Percentiles rank a stretch among this genome's conserved stretches.
phyloP scores from a whole-genome alignment of 2,888 invertebrate species.

The Cephonodes hylas region DNA sequence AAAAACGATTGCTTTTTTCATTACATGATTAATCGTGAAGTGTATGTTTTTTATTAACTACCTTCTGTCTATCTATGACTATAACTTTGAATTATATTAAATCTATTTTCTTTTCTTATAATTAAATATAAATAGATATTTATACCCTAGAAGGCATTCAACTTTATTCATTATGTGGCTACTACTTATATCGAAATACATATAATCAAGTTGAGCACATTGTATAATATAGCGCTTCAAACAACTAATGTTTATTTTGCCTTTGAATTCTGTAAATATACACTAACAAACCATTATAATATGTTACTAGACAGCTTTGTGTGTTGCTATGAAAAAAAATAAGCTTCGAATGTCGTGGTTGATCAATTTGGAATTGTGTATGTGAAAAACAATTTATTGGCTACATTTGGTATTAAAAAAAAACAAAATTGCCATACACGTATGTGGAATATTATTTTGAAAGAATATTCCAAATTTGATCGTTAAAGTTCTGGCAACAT shows the following conservation, averaged over 20 bases:
- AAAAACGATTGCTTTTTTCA: too few relatives aligned
- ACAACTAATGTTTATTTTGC: conserved; percentile 43
- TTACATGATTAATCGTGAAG: too few relatives aligned
- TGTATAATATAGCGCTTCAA: conserved; percentile 25
- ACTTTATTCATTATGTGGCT: neutral
- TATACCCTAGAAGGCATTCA: neutral
- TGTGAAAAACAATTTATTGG: conserved; percentile 66
- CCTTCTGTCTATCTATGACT: too few relatives aligned
- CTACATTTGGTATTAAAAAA: conserved; percentile 45
- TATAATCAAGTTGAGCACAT: conserved; percentile 6
- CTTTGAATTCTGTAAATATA: conserved; percentile 58
- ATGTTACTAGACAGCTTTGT: conserved; percentile 59
- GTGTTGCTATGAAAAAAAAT: conserved; percentile 56
- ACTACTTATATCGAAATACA: neutral
- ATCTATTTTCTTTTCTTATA: neutral
- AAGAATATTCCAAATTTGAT: conserved; percentile 72
- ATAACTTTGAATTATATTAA: too few relatives aligned
- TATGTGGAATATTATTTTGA: conserved; percentile 16
- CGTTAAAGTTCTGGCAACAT: conserved; percentile 71
- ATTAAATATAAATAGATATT: neutral
- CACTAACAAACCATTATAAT: conserved; percentile 77
- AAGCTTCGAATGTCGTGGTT: conserved; percentile 61
- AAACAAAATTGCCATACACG: conserved; percentile 22
- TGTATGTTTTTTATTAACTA: too few relatives aligned
- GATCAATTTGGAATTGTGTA: conserved; percentile 79